Percentiles rank a stretch among this genome's conserved stretches.
Conservation (phyloP, 2,113 vertebrate genomes). For the Coracopsis vasa region DNA sequence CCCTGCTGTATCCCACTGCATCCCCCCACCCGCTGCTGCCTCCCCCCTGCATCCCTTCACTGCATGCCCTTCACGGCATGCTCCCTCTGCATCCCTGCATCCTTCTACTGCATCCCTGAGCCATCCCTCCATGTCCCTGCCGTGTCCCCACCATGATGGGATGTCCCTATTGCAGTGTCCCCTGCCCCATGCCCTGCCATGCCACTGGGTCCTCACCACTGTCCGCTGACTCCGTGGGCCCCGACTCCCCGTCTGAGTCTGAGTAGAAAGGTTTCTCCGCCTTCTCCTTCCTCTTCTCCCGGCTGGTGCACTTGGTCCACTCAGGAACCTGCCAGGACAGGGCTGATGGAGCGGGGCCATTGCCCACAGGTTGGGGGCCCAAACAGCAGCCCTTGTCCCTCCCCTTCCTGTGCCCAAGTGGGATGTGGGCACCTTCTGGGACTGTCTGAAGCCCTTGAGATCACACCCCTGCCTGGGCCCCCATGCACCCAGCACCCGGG, state of each 20-base stretch:
- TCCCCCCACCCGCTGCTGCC: neutral
- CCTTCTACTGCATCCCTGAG: neutral
- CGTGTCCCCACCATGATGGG: neutral
- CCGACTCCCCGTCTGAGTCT: slow-evolving; percentile 93
- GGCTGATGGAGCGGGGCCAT: neutral
- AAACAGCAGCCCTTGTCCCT: neutral
- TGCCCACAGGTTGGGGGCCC: neutral
- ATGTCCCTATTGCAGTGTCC: neutral
- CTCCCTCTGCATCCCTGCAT: neutral
- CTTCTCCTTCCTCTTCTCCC: slow-evolving; percentile 97
- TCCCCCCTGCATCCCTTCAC: neutral
- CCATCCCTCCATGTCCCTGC: neutral
- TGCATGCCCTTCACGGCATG: neutral
- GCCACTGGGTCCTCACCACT: slow-evolving; percentile 78
- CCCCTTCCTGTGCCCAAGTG: rapidly evolving
- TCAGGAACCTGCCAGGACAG: slow-evolving; percentile 86
- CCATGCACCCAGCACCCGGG: neutral
- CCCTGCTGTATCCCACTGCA: neutral
- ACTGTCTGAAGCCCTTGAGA: neutral
- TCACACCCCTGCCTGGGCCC: neutral
- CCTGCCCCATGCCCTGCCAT: neutral
- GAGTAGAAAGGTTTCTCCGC: slow-evolving; percentile 98
- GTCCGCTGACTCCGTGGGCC: slow-evolving; percentile 94
- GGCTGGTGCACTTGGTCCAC: slow-evolving; percentile 95
- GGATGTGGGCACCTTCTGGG: neutral